Evolutionary conservation across 2,797 vertebrate species (phyloP), one percentile per base, ranked within the genome.

Genomic region (Nannoperca obscura): DNA sequence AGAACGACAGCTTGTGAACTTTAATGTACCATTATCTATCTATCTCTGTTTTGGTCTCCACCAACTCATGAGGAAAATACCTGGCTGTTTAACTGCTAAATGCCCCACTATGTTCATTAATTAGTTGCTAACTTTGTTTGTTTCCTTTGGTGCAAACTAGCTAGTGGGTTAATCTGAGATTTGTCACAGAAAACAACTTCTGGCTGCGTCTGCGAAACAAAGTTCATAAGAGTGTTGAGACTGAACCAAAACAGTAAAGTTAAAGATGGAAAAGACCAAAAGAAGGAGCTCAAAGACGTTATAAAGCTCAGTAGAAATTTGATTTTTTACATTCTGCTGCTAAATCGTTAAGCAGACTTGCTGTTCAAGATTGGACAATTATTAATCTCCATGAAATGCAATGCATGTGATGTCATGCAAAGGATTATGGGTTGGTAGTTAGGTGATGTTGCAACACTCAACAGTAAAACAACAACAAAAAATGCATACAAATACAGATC

Each of bases 21-120:
- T 7, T 72, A 53, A 77, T 59, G 20, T 34, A 1, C 57, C 49
- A 53, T 65, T 58, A 62, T 71, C 22, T 50, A 13, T 46, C 47
- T n/a, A 38, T 11, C 10, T 50, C 3, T 15, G 7, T 20, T 60
- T 52, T 76, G 20, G 22, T 66, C 42, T 42, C 24, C 27, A 32
- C 2, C 47, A 32, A 32, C 36, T 53, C 36, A 17, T 22, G 5
- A 42, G 3, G 3, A 24, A 34, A 34, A 34, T 34, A 34, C 7
- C 34, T 34, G 34, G 7, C 3, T 34, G 6, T 60, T 27, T n/a
- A 58, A 54, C 40, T 46, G 8, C 46, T 40, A 50, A 71, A 50
- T 15, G 20, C 53, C 10, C 13, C 13, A 27, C 19, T 14, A 40
- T 68, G 24, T 32, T 13, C 24, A 10, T 44, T n/a, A 24, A 7